A percentile compares a stretch with the other conserved stretches of the same genome.
These are phyloP conservation scores for Macroramphosus scolopax DNA, from an alignment of 2,797 vertebrate species.

Conservation along the genomic window DNA sequence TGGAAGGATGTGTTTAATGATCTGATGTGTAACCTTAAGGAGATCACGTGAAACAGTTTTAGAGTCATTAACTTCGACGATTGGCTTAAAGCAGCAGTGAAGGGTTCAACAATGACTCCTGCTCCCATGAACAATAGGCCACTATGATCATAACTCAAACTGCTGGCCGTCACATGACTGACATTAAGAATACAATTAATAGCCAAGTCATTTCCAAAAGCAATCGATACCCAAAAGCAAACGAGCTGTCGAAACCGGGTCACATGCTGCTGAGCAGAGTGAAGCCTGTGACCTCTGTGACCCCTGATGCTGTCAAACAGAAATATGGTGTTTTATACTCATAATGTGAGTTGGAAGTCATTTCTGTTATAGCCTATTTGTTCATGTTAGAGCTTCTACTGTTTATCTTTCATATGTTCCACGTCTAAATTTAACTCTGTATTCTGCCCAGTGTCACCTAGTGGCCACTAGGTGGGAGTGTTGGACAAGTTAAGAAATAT, in stretches of 20 bases:
- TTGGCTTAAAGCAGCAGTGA: slow-evolving; percentile 7
- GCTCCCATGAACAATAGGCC: slow-evolving; percentile 12
- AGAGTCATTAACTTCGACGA: slow-evolving; percentile 8
- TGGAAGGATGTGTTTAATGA: too few species aligned
- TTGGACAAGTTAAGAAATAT: too few species aligned
- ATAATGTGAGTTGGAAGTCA: neutral
- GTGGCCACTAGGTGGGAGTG: too few species aligned
- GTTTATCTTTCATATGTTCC: too few species aligned
- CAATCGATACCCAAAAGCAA: slow-evolving; percentile 29
- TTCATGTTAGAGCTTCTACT: too few species aligned
- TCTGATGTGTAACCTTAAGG: too few species aligned
- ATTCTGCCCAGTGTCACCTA: too few species aligned
- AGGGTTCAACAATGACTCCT: slow-evolving; percentile 7
- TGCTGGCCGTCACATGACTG: slow-evolving; percentile 41
- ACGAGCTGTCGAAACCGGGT: slow-evolving; percentile 40
- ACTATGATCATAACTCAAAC: neutral
- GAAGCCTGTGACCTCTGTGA: slow-evolving; percentile 1
- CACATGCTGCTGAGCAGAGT: slow-evolving; percentile 15
- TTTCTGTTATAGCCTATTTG: neutral
- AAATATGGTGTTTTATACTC: too few species aligned
- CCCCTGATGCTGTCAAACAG: neutral
- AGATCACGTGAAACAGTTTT: slow-evolving; percentile 20
- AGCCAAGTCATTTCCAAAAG: too few species aligned
- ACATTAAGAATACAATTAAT: slow-evolving; percentile 1
- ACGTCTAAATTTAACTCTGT: too few species aligned